Evolutionary conservation across 2,113 vertebrate genomes (phyloP).

Genomic region (Brienomyrus longianalis): DNA sequence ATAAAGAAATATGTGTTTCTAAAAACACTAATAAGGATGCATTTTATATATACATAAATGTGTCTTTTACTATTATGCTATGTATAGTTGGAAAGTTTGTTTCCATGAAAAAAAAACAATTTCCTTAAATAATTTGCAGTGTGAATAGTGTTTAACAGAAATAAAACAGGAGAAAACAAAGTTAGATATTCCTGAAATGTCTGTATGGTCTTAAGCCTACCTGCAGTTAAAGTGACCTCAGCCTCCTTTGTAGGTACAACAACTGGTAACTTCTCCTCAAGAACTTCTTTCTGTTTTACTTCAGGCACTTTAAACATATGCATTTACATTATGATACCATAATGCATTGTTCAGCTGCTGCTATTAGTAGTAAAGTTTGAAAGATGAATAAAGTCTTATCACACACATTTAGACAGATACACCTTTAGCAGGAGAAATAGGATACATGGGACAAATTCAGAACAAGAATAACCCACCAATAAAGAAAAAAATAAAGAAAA

Average conservation of each 20-base stretch:
- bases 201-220: slow-evolving; percentile 39
- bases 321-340: not conserved
- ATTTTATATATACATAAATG: not conserved
- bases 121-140: too few species aligned
- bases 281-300: slow-evolving; percentile 51
- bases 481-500: not conserved
- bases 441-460: slow-evolving; percentile 8
- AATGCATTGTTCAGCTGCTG: not conserved
- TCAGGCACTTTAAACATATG: slow-evolving; percentile 52
- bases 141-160: not conserved
- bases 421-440: not conserved
- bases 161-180: not conserved
- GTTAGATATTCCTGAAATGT: slow-evolving; percentile 18
- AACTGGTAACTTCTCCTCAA: slow-evolving; percentile 35
- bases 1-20: not conserved
- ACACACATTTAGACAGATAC: not conserved
- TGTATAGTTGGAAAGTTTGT: not conserved
- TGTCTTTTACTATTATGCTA: not conserved
- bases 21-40: not conserved
- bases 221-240: slow-evolving; percentile 39
- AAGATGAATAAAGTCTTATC: not conserved
- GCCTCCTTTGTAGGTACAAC: slow-evolving; percentile 47
- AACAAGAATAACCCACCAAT: slow-evolving; percentile 19
- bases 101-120: too few species aligned
- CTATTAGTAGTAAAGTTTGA: not conserved